These are phyloP conservation scores for Syngnathus scovelli DNA, from an alignment of 2,113 vertebrate genomes.

Conservation along the genomic window DNA sequence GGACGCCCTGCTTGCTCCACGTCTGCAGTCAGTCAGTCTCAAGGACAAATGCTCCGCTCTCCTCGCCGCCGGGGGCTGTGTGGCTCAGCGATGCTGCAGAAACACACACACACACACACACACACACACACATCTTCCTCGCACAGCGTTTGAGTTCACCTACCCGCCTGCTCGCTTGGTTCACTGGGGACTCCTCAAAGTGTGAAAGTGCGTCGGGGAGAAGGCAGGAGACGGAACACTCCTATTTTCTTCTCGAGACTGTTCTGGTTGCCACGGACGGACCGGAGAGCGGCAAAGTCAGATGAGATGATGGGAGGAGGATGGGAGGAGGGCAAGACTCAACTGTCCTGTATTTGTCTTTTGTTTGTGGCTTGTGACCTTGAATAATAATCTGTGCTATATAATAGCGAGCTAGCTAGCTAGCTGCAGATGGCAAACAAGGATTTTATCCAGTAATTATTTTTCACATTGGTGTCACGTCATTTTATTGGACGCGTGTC, in stretches of 20 bases:
- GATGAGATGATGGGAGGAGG: not conserved
- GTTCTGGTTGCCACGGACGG: not conserved
- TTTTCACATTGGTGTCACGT: not conserved
- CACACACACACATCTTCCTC: slow-evolving; percentile 13
- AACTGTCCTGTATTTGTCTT: too few relatives aligned
- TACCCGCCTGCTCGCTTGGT: slow-evolving; percentile 41
- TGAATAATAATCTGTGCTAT: not conserved
- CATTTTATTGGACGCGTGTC: slow-evolving; percentile 1
- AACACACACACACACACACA: slow-evolving; percentile 28
- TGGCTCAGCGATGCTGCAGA: slow-evolving; percentile 77
- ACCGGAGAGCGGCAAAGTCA: too few relatives aligned
- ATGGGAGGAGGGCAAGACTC: not conserved
- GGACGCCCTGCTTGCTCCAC: slow-evolving; percentile 19
- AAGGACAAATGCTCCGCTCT: slow-evolving; percentile 87
- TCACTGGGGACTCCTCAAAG: slow-evolving; percentile 51
- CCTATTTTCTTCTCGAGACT: not conserved
- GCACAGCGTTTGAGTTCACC: slow-evolving; percentile 43
- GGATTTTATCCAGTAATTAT: too few relatives aligned
- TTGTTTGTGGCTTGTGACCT: not conserved
- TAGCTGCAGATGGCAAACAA: too few relatives aligned
- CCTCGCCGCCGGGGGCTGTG: slow-evolving; percentile 66
- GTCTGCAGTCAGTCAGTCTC: slow-evolving; percentile 78
- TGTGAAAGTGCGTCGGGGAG: slow-evolving; percentile 53
- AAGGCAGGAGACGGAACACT: not conserved
- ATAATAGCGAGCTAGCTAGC: not conserved